Conservation (phyloP, 2,797 vertebrate species). For the Xerus rutilus region DNA sequence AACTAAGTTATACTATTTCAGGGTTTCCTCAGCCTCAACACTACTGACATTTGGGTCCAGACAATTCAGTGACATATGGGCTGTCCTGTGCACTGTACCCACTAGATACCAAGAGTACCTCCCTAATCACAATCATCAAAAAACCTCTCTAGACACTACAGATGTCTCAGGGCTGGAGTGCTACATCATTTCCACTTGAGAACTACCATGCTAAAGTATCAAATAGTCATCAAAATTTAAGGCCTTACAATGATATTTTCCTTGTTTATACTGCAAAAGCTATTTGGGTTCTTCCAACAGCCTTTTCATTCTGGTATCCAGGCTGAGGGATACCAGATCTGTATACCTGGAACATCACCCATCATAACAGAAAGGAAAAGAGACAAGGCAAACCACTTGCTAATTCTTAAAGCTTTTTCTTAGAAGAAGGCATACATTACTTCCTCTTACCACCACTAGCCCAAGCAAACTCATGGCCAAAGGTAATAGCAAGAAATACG, state of each 20-base stretch:
- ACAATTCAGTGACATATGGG: neutral
- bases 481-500: constrained; percentile 21
- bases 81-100: neutral
- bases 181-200: neutral
- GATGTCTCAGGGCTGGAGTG: neutral
- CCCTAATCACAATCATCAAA: neutral
- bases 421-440: neutral
- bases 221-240: constrained; percentile 23
- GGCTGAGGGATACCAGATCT: neutral
- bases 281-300: neutral
- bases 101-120: neutral
- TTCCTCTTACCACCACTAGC: neutral
- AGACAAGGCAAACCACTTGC: constrained; percentile 9
- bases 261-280: constrained; percentile 11
- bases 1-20: constrained; percentile 24
- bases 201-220: neutral
- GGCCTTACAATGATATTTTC: neutral
- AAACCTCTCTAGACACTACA: neutral
- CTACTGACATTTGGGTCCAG: neutral
- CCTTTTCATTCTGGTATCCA: constrained; percentile 26
- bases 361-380: constrained; percentile 20
- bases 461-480: constrained; percentile 11
- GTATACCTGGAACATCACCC: neutral
- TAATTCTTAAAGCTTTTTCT: constrained; percentile 21
- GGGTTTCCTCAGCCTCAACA: constrained; percentile 47